Evolutionary conservation across 2,797 vertebrate genomes (phyloP), one percentile per base, ranked within the genome.

Genomic region (Xerus rutilus): DNA sequence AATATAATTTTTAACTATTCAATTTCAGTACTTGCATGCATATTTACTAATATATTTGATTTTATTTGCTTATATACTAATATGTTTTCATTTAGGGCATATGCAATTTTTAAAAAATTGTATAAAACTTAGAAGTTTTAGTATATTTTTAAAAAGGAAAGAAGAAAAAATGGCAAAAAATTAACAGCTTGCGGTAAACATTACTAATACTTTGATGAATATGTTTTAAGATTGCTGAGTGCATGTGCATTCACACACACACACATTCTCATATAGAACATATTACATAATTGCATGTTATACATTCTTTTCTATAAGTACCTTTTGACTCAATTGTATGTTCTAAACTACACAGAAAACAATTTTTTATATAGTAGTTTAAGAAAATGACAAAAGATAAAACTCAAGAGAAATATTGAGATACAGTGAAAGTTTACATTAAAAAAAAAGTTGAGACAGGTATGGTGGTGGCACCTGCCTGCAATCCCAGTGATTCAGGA

Each of bases 131-230:
- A 59, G 32, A 78, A 84, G 12, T 76, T 67, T 2, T 84, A 93
- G 47, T 93, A 77, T 69, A 87, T 84, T 83, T 96, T 35, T 93
- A 43, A 83, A 88, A 57, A 82, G 47, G 3, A 91, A 92, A 52
- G 73, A 74, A 95, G 32, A 65, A n/a, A 62, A 32, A 47, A 7
- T 35, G 3, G 7, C 14, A 70, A 17, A 83, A 86, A 92, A 76
- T n/a, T 83, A 89, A 62, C 10, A 72, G 14, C 3, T 25, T 57
- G 20, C 28, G 57, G 2, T 76, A 59, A 76, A 14, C 12, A 73
- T 21, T 94, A 13, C 39, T 78, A 90, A 69, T 62, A 76, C 1
- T 91, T 95, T 93, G 32, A 78, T 11, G 5, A 94, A 79, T 6
- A 0, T 7, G 62, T 88, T 94, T 95, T n/a, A 88, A 93, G 52